Evolutionary conservation across 1,140 invertebrate genomes (phyloP).

Genomic region (Dermatophagoides farinae): DNA sequence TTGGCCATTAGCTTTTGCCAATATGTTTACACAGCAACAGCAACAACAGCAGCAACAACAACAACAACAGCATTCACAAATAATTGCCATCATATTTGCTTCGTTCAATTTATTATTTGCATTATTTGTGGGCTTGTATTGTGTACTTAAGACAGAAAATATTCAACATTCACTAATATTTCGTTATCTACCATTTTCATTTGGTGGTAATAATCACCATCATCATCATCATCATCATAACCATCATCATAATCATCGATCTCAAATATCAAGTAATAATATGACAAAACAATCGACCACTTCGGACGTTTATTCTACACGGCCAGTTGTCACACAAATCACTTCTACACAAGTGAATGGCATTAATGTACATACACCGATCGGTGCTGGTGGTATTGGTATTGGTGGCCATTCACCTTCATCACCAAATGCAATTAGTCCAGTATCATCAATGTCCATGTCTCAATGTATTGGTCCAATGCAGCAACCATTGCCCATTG

Average conservation of each 20-base stretch:
- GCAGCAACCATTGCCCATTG: slow-evolving; percentile 3
- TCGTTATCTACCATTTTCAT: neutral
- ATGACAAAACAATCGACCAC: neutral
- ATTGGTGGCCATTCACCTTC: neutral
- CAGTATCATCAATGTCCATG: neutral
- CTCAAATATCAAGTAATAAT: neutral
- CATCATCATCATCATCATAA: neutral
- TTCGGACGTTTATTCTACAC: slow-evolving; percentile 1
- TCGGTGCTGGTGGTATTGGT: neutral
- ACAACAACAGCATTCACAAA: neutral
- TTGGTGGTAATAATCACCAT: neutral
- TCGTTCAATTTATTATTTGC: neutral
- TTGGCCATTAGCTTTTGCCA: slow-evolving; percentile 8
- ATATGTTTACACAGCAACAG: neutral
- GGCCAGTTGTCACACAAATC: slow-evolving; percentile 9
- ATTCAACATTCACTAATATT: slow-evolving; percentile 5
- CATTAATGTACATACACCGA: slow-evolving; percentile 4
- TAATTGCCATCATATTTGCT: slow-evolving; percentile 1
- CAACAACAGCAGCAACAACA: no score
- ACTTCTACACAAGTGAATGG: slow-evolving; percentile 9
- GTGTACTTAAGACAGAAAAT: slow-evolving; percentile 9
- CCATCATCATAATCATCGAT: no score
- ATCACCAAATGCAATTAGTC: neutral
- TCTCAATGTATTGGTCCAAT: neutral
- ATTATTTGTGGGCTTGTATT: slow-evolving; percentile 7